Conservation (phyloP, 2,113 vertebrate genomes). For the Chloropsis hardwickii region DNA sequence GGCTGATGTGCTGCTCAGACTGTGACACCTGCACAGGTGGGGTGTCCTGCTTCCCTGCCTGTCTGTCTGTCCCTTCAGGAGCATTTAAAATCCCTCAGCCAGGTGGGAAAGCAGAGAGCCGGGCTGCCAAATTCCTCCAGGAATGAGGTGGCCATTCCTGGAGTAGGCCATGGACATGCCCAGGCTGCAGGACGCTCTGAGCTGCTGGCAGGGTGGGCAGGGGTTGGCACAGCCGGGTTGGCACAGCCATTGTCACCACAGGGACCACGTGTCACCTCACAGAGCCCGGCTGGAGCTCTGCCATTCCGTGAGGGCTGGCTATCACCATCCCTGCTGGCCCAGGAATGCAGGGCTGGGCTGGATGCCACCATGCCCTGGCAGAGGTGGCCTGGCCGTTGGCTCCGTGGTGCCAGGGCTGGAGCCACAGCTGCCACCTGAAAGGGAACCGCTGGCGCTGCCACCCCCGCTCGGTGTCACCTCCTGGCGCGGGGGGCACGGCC, state of each 20-base stretch:
- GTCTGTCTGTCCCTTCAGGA: neutral
- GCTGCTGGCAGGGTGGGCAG: neutral
- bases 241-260: neutral
- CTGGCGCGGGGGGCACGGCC: neutral
- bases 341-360: neutral
- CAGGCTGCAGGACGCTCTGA: neutral
- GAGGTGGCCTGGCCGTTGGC: neutral
- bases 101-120: neutral
- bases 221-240: neutral
- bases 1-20: neutral
- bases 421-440: neutral
- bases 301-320: neutral
- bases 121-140: neutral
- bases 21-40: neutral
- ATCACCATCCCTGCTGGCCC: neutral
- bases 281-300: neutral
- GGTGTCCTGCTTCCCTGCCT: neutral
- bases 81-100: neutral
- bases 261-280: rapidly evolving
- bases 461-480: neutral
- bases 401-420: neutral
- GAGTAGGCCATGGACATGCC: rapidly evolving
- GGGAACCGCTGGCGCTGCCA: neutral
- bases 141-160: rapidly evolving
- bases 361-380: neutral